Percentiles rank a stretch among this genome's conserved stretches.
Conservation (phyloP, 2,113 vertebrate species). For the Mobula hypostoma region DNA sequence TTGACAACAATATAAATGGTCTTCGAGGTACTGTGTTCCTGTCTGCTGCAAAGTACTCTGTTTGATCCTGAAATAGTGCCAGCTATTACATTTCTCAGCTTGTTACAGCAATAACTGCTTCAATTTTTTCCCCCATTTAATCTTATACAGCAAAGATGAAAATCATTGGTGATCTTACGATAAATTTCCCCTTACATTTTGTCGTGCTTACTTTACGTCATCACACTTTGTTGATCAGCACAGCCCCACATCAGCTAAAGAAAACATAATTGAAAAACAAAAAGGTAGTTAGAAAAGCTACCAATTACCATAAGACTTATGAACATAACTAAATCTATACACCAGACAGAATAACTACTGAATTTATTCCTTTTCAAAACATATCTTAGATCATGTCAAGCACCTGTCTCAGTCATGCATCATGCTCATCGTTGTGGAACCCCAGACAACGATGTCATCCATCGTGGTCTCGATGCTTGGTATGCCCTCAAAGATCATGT, state of each 20-base stretch:
- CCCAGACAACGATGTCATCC: too few relatives aligned
- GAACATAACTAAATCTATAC: not conserved
- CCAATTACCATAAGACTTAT: not conserved
- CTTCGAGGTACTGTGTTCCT: not conserved
- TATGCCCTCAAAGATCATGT: too few relatives aligned
- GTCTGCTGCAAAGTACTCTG: not conserved
- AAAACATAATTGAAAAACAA: not conserved
- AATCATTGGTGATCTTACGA: not conserved
- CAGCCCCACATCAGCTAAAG: not conserved
- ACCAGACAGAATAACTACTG: not conserved
- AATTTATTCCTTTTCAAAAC: not conserved
- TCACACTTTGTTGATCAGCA: not conserved
- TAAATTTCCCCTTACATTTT: not conserved
- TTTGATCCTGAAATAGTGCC: not conserved
- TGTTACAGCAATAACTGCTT: not conserved
- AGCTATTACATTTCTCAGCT: not conserved
- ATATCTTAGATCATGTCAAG: not conserved
- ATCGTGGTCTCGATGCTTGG: too few relatives aligned
- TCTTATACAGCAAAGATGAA: not conserved
- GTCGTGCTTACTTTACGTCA: not conserved
- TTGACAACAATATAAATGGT: not conserved
- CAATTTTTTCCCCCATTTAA: not conserved
- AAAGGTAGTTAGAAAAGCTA: not conserved
- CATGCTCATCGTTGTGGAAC: too few relatives aligned
- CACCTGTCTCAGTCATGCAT: too few relatives aligned